Evolutionary conservation across 2,888 invertebrate species (phyloP).

Genomic region (Nemoura dubitans): DNA sequence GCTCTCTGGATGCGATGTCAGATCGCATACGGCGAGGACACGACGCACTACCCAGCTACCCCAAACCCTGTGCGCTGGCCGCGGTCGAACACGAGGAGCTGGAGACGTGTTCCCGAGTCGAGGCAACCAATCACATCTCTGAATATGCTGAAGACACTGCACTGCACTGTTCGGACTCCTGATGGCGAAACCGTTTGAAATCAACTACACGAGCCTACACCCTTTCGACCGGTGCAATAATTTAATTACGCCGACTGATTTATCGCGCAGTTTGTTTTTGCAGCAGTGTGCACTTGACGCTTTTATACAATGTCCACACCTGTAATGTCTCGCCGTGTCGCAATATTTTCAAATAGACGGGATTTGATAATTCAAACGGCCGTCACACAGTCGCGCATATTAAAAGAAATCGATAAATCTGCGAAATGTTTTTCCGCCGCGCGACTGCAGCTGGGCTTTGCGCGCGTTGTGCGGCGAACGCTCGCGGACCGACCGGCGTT

Average conservation of each 20-base stretch:
- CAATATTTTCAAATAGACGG: background rate
- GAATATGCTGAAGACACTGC: background rate
- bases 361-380: background rate
- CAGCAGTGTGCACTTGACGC: background rate
- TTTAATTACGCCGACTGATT: background rate
- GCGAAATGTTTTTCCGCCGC: background rate
- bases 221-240: background rate
- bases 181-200: background rate
- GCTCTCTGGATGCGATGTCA: background rate
- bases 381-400: background rate
- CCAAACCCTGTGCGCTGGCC: background rate
- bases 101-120: background rate
- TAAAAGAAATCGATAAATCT: background rate
- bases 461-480: too few species aligned
- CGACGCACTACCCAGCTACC: background rate
- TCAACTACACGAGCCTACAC: background rate
- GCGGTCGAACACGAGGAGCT: background rate
- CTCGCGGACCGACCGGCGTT: background rate
- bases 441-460: too few species aligned
- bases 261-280: background rate
- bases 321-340: background rate
- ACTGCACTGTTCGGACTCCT: background rate
- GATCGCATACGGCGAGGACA: too few species aligned
- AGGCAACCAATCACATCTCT: background rate
- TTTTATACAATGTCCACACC: too few species aligned